A percentile compares a stretch with the other conserved stretches of the same genome.
These are phyloP conservation scores for Heterotis niloticus DNA, from an alignment of 2,113 vertebrate species.

Conservation along the genomic window DNA sequence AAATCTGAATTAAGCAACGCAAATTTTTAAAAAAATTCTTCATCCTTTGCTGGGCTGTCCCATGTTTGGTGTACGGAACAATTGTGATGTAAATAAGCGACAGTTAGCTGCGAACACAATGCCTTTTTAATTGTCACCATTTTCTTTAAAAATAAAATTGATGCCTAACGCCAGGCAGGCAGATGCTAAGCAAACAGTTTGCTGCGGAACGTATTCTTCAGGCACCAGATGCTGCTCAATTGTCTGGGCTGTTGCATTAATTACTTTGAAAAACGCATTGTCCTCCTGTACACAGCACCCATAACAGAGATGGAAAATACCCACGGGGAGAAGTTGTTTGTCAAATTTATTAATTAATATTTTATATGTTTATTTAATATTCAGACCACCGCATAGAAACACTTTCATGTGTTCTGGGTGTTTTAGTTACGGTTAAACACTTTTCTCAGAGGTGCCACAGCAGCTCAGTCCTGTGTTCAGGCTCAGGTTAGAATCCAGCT, in stretches of 20 bases:
- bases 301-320: slow-evolving; percentile 19
- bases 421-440: no score
- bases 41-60: neutral
- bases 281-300: slow-evolving; percentile 1
- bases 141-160: slow-evolving; percentile 31
- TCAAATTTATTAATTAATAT: neutral
- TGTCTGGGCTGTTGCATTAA: slow-evolving; percentile 29
- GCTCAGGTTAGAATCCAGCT: no score
- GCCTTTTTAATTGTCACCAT: slow-evolving; percentile 38
- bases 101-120: slow-evolving; percentile 29
- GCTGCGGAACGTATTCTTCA: neutral
- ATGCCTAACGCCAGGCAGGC: slow-evolving; percentile 28
- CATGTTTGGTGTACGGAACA: neutral
- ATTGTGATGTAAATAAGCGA: slow-evolving; percentile 17
- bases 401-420: neutral
- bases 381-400: neutral
- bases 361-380: slow-evolving; percentile 7
- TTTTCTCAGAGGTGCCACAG: no score
- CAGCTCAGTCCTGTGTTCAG: no score
- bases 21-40: no score
- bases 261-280: slow-evolving; percentile 30
- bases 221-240: slow-evolving; percentile 25
- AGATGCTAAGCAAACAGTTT: slow-evolving; percentile 29
- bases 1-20: no score
- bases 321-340: slow-evolving; percentile 8